Base-by-base conservation (phyloP, 2,888 invertebrate genomes). In the Rhamnusium bicolor region DNA sequence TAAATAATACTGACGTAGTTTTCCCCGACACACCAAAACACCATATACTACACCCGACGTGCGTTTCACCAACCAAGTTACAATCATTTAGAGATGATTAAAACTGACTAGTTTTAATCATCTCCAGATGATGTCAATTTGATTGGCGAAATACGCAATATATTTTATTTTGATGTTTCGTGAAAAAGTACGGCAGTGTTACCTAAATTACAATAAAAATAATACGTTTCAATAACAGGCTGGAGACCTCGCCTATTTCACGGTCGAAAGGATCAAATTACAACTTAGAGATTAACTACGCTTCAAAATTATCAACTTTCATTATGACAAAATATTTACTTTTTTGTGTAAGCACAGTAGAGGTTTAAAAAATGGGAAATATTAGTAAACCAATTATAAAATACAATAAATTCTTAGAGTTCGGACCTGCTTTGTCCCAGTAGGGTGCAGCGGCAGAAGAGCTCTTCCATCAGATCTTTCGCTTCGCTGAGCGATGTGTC, bases 401-500 rank as follows among this genome's bases (percentile, higher is more conserved):
- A 12, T 19, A 51, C 19, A 51, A 51, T 51, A 19, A 51, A 27
- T 29, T 6, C 14, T 19, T 29, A 21, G n/a, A 79, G 72, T 81
- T 74, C 84, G 80, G 70, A 70, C 77, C 85, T 83, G 83, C 54
- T 61, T 66, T 69, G 62, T 61, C 82, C 69, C 83, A 78, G 81
- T 80, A 77, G 84, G 83, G 82, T 79, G 83, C 81, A 75, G 80
- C 78, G 79, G 79, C 80, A 77, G 80, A 77, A 65, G 74, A 75
- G 77, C 76, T 76, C 78, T 79, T 79, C 78, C 83, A 85, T 85
- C 85, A 85, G 85, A 86, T 86, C 86, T 86, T 86, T 83, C 84
- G 84, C 84, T 84, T 83, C 80, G 83, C 71, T 84, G 85, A 80
- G 71, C 85, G 81, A 84, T 85, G 82, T 85, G 85, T 86, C 86